These are phyloP conservation scores for Nemurella pictetii DNA, from an alignment of 2,888 invertebrate genomes.

Conservation along the genomic window DNA sequence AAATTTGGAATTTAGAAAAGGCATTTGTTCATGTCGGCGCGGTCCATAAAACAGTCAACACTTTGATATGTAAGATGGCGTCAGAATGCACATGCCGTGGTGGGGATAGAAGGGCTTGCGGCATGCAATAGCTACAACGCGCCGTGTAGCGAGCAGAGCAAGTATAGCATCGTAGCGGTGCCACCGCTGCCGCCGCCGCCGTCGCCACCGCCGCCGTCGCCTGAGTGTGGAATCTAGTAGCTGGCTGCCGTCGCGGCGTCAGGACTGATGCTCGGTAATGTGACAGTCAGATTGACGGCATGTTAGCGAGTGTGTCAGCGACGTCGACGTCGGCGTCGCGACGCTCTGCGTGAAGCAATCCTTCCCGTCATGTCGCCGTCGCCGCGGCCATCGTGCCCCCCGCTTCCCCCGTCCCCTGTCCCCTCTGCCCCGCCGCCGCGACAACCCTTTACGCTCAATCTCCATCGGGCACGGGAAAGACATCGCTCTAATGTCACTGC, in stretches of 20 bases:
- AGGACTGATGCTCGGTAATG: constrained; percentile 17
- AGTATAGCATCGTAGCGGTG: not conserved
- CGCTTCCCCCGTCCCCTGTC: not conserved
- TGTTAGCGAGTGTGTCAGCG: constrained; percentile 29
- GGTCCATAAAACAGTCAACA: constrained; percentile 32
- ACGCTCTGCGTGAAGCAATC: constrained; percentile 13
- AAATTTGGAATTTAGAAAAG: constrained; percentile 19
- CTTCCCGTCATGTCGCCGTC: constrained; percentile 7
- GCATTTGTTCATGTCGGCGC: not conserved
- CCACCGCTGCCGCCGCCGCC: not conserved
- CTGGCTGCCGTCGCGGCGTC: not conserved
- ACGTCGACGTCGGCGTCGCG: constrained; percentile 23
- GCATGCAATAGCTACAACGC: not conserved
- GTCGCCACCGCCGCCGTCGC: not conserved
- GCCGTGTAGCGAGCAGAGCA: not conserved
- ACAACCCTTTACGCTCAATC: constrained; percentile 6
- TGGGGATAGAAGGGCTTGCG: constrained; percentile 23
- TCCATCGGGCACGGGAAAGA: not conserved
- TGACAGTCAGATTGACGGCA: constrained; percentile 31
- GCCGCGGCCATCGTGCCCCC: not conserved
- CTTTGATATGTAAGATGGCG: constrained; percentile 26
- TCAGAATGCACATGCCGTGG: not conserved
- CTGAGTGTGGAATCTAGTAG: not conserved
- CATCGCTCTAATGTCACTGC: not conserved
- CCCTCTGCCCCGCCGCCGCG: not conserved